phyloP scores from a whole-genome alignment of 2,888 invertebrate species.

The Folsomia candida region DNA sequence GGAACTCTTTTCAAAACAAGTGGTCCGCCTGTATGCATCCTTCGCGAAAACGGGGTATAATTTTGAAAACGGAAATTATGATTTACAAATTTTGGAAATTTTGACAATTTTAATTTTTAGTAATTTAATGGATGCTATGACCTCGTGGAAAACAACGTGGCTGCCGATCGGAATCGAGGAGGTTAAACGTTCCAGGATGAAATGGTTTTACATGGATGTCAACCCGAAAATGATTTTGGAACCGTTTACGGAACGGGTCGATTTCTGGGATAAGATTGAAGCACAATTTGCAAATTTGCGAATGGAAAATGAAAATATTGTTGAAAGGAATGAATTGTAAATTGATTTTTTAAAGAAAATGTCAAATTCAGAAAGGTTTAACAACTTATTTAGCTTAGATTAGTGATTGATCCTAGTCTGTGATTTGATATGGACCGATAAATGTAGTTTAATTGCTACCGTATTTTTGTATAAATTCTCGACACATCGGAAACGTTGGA shows the following conservation, averaged over 20 bases:
- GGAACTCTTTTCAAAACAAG: constrained; percentile 53
- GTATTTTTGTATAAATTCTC: too few relatives aligned
- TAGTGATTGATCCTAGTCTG: too few relatives aligned
- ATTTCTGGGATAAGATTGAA: constrained; percentile 45
- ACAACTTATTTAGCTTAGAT: too few relatives aligned
- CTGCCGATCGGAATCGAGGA: constrained; percentile 39
- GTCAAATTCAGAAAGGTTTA: too few relatives aligned
- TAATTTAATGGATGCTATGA: constrained; percentile 38
- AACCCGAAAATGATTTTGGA: constrained; percentile 23
- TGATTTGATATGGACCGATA: too few relatives aligned
- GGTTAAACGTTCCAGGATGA: constrained; percentile 27
- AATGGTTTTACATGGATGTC: constrained; percentile 40
- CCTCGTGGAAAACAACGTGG: constrained; percentile 30
- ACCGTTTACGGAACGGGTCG: constrained; percentile 34
- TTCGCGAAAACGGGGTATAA: constrained; percentile 58
- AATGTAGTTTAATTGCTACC: too few relatives aligned
- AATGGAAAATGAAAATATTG: too few relatives aligned
- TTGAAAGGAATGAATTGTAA: too few relatives aligned
- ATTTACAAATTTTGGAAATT: not conserved
- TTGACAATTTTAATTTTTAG: constrained; percentile 15
- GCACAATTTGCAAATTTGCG: constrained; percentile 16
- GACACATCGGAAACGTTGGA: too few relatives aligned
- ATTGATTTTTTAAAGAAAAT: too few relatives aligned
- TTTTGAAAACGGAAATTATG: not conserved
- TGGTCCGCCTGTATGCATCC: constrained; percentile 57